Percentiles rank a stretch among this genome's conserved stretches.
Conservation (phyloP, 2,113 vertebrate species). For the Muntiacus muntjak region DNA sequence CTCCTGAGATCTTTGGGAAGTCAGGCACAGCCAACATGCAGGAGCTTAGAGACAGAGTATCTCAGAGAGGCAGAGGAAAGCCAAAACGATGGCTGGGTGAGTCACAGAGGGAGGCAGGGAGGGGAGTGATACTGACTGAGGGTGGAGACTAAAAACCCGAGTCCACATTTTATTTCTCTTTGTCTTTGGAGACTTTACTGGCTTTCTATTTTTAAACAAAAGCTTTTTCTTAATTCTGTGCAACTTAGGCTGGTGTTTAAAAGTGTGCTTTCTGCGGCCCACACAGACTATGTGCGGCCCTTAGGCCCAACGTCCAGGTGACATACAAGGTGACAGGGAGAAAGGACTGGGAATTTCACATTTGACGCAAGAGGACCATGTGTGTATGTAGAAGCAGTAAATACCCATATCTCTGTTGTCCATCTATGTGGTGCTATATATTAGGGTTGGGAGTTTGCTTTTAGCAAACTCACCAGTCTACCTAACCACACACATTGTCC, state of each 20-base stretch:
- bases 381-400: not conserved
- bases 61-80: not conserved
- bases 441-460: not conserved
- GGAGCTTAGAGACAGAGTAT: not conserved
- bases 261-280: not conserved
- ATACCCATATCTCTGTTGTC: not conserved
- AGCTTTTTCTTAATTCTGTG: not conserved
- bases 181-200: not conserved
- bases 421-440: not conserved
- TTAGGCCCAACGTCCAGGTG: not conserved
- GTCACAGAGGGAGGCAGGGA: not conserved
- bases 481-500: fast-evolving
- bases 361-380: not conserved
- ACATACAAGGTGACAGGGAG: not conserved
- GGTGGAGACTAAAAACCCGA: not conserved
- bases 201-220: slow-evolving; percentile 26
- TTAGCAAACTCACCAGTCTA: not conserved
- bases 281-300: not conserved
- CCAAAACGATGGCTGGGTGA: not conserved
- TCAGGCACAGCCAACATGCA: not conserved
- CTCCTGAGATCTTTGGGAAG: not conserved
- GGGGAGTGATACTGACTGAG: not conserved
- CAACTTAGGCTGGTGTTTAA: not conserved
- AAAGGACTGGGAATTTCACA: not conserved
- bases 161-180: not conserved